phyloP scores from a whole-genome alignment of 2,113 vertebrate species.

The Hippolais icterina region DNA sequence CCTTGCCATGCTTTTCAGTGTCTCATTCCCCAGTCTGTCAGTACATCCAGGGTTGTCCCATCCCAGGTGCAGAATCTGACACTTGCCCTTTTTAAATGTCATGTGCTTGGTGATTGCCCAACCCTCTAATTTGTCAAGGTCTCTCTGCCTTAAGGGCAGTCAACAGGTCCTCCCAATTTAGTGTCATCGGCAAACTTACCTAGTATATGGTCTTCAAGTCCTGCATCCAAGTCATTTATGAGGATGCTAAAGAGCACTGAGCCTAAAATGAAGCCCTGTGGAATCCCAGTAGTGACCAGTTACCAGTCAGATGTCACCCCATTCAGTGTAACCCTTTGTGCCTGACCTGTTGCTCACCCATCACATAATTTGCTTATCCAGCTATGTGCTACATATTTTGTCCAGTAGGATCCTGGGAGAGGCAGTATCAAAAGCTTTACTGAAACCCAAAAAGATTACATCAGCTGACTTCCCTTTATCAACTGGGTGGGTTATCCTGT shows the following conservation, averaged over 20 bases:
- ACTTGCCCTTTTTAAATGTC: background rate
- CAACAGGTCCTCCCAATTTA: background rate
- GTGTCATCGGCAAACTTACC: background rate
- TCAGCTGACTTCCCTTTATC: background rate
- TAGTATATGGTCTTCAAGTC: background rate
- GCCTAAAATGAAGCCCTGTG: background rate
- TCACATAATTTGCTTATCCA: background rate
- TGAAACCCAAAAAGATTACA: background rate
- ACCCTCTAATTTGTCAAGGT: background rate
- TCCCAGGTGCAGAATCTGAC: background rate
- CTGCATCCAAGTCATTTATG: too few relatives aligned
- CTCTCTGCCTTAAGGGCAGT: background rate
- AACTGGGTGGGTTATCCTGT: background rate
- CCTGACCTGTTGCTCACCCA: background rate
- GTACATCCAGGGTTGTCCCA: background rate
- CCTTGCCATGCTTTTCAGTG: background rate
- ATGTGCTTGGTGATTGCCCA: background rate
- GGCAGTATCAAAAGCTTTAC: background rate
- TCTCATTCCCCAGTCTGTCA: background rate
- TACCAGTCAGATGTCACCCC: background rate
- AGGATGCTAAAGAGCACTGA: background rate
- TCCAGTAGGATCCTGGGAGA: background rate
- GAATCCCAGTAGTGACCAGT: background rate
- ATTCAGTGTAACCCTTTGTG: background rate
- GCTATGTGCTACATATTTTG: rapidly evolving